Conservation (phyloP, 2,888 invertebrate species). For the Gymnoscelis rufifasciata region DNA sequence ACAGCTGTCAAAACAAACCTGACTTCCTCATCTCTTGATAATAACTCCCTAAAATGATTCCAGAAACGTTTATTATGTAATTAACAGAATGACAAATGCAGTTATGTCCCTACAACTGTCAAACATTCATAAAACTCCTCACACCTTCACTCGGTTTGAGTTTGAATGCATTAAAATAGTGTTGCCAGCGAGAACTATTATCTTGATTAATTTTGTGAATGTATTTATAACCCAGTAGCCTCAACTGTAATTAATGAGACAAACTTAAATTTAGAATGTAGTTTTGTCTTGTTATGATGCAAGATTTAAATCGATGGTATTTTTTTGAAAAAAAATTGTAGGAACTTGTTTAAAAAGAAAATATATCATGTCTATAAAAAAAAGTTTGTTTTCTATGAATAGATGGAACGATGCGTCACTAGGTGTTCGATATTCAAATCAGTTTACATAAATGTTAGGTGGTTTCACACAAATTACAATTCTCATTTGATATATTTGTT, state of each 20-base stretch:
- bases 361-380: not conserved
- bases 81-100: constrained; percentile 23
- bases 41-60: not conserved
- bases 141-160: constrained; percentile 23
- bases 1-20: constrained; percentile 8
- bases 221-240: constrained; percentile 23
- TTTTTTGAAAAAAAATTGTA: not conserved
- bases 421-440: not conserved
- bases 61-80: constrained; percentile 10
- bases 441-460: not conserved
- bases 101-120: constrained; percentile 22
- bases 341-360: not conserved
- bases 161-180: constrained; percentile 26
- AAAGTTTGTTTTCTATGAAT: not conserved
- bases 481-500: not conserved
- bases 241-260: constrained; percentile 16
- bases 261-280: constrained; percentile 10
- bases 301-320: constrained; percentile 4
- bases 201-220: constrained; percentile 22
- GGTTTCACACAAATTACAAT: not conserved
- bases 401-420: not conserved
- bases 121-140: constrained; percentile 17
- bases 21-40: not conserved
- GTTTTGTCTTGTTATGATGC: constrained; percentile 10
- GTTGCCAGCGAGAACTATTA: constrained; percentile 26